Evolutionary conservation across 2,888 invertebrate species (phyloP), one percentile per base, ranked within the genome.

Genomic region (Arenicola marina): DNA sequence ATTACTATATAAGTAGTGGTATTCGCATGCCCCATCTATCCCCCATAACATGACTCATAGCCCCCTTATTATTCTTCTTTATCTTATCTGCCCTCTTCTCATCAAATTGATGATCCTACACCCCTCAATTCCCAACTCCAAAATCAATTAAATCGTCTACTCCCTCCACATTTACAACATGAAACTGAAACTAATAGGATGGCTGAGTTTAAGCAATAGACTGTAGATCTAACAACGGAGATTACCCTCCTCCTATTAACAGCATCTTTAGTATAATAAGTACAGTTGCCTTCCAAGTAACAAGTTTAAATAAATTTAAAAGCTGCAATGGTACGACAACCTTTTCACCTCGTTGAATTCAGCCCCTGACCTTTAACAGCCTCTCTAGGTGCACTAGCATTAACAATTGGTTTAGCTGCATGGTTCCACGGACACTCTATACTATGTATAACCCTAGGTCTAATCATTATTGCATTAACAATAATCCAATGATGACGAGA

Each of bases 1-100:
- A 87, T 88, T 66, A 85, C 87, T 72, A 64, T 55, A 56, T 84
- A 86, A 86, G 58, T 88, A 88, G 65, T 65, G 61, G 55, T 87
- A 87, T 87, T 87, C 88, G 87, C 83, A 88, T 89, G 0, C 89
- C 89, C 61, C 89, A 89, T 87, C 88, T 89, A 88, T 86, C 87
- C 44, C 89, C 89, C 4, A 84, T 89, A 82, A 86, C 85, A 69
- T 87, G 87, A 68, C 11, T 68, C 18, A 11, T 59, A 24, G n/a
- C 60, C 3, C 38, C 62, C 2, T 3, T 63, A 15, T 51, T 67
- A 32, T 57, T 68, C 7, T 61, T 56, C 48, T 26, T 55, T 1
- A 31, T 61, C 2, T 11, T 64, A 24, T n/a, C 60, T 28, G 24
- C 55, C 21, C 15, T 66, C 11, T 18, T 46, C 1, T 61, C 66